These are phyloP conservation scores for Lasioglossum baleicum DNA, from an alignment of 1,140 invertebrate genomes.

Conservation along the genomic window DNA sequence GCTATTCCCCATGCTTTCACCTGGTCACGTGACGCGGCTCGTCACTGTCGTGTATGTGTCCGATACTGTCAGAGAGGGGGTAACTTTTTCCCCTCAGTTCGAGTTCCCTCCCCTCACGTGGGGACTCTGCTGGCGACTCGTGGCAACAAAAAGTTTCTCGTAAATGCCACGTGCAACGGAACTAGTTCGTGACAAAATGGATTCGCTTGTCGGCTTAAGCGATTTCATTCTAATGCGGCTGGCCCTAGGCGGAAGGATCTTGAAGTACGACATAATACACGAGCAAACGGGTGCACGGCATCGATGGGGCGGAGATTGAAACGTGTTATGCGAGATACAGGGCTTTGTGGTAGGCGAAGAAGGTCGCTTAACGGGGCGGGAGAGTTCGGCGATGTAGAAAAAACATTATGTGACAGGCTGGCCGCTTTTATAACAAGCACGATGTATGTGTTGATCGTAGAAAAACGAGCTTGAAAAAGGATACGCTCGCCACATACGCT, in stretches of 20 bases:
- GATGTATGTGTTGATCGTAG: conserved; percentile 39
- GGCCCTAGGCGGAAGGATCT: background rate
- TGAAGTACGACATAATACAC: conserved; percentile 10
- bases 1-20: no score
- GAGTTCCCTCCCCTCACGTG: no score
- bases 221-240: background rate
- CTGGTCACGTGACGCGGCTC: no score
- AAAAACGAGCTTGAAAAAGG: conserved; percentile 49
- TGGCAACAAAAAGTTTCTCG: conserved; percentile 27
- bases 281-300: conserved; percentile 1
- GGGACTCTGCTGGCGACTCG: no score
- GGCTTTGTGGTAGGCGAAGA: conserved; percentile 22
- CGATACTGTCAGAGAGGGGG: no score
- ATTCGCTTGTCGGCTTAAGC: conserved; percentile 7
- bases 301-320: conserved; percentile 31
- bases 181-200: conserved; percentile 30
- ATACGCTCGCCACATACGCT: conserved; percentile 9
- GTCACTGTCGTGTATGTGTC: no score
- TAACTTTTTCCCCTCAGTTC: no score
- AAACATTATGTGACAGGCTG: conserved; percentile 42
- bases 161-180: background rate
- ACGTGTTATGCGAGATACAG: conserved; percentile 28
- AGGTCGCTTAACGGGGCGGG: conserved; percentile 28
- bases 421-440: conserved; percentile 32
- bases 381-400: conserved; percentile 43